Base-by-base conservation (phyloP, 2,888 invertebrate species). In the Sarcophaga variegata region DNA sequence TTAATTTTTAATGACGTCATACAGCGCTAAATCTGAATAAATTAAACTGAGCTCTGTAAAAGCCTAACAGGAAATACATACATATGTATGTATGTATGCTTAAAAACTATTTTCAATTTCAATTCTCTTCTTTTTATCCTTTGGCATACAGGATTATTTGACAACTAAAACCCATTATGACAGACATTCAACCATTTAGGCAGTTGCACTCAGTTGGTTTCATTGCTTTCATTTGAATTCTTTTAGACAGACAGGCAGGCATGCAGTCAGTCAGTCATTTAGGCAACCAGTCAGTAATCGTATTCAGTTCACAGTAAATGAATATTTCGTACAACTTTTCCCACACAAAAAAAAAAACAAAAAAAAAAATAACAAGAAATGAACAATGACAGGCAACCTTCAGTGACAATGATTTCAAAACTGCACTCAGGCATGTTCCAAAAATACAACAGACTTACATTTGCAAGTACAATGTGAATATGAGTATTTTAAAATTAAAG, bases 151-250 rank as follows among this genome's bases (percentile, higher is more conserved):
- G 47, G 63, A 27, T 49, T 37, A 76, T 54, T 76, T 76, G 64
- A 76, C 54, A 76, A 76, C 64, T 64, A 22, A 66, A 76, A 76
- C 25, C 54, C 54, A 76, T 66, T 76, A 54, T 66, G 75, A 54
- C 64, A 64, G 22, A 17, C 63, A 76, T 64, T 25, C n/a, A 75
- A 63, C 11, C 67, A 17, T n/a, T 17, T 17, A 67, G 67, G 17
- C 49, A 66, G 27, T 71, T 6, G 10, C 17, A 37, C 3, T 25
- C 47, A 69, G 47, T 47, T 69, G 45, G 12, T 49, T 47, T 22
- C 20, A 69, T 69, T 47, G 45, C 37, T 37, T 37, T 37, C 37
- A 37, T 37, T 37, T 37, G 47, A 5, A 47, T 12, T 47, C 10
- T 67, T 11, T 45, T 25, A 69, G 45, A 17, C n/a, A 17, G 37